A percentile compares a stretch with the other conserved stretches of the same genome.
Conservation (phyloP, 2,797 vertebrate species). For the Triplophysa bombifrons region DNA sequence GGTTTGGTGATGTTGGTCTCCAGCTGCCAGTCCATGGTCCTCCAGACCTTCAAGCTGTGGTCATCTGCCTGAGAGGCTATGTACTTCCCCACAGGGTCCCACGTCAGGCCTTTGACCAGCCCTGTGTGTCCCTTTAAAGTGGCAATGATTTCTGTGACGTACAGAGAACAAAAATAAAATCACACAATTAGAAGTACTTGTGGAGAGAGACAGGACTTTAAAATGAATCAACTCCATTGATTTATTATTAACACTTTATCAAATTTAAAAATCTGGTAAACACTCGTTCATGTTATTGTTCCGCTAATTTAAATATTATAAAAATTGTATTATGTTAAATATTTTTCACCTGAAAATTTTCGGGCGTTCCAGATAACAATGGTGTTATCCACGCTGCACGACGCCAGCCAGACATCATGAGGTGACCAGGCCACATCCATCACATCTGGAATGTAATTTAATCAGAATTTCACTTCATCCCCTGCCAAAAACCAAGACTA, state of each 20-base stretch:
- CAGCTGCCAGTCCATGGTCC: slow-evolving; percentile 97
- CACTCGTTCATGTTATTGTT: no score
- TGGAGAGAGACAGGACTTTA: not conserved
- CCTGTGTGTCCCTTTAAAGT: slow-evolving; percentile 94
- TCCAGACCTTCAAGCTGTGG: slow-evolving; percentile 95
- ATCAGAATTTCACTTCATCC: slow-evolving; percentile 14
- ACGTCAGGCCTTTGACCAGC: slow-evolving; percentile 95
- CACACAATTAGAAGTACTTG: not conserved
- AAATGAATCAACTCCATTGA: no score
- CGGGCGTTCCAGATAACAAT: slow-evolving; percentile 98
- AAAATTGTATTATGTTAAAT: no score
- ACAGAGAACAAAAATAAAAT: slow-evolving; percentile 11
- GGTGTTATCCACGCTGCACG: slow-evolving; percentile 98
- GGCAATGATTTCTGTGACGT: slow-evolving; percentile 87
- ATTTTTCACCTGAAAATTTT: slow-evolving; percentile 89
- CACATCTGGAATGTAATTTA: slow-evolving; percentile 80
- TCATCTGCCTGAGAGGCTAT: slow-evolving; percentile 98
- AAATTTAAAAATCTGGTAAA: no score
- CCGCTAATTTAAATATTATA: no score
- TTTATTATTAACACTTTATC: no score
- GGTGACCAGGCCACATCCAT: slow-evolving; percentile 99
- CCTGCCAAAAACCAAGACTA: not conserved
- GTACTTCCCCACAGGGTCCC: slow-evolving; percentile 98
- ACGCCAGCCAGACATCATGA: slow-evolving; percentile 95
- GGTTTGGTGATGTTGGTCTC: slow-evolving; percentile 98